These are phyloP conservation scores for Mesoclemmys tuberculata DNA, from an alignment of 2,113 vertebrate genomes.

Conservation along the genomic window DNA sequence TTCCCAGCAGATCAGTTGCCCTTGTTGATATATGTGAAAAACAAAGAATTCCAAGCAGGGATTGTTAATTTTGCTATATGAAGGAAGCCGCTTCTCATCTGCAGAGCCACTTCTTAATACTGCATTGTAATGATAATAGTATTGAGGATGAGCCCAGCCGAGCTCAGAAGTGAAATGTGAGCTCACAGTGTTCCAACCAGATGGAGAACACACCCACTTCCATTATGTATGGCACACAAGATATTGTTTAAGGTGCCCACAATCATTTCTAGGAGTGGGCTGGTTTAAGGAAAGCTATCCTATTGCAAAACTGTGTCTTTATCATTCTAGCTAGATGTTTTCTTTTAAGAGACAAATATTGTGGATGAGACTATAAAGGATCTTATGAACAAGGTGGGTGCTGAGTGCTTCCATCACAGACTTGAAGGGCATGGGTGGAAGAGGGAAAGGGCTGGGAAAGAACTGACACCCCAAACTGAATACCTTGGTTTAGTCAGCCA, in stretches of 20 bases:
- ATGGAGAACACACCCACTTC: slow-evolving; percentile 73
- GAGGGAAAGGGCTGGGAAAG: background rate
- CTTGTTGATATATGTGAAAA: background rate
- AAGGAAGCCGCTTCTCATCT: background rate
- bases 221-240: slow-evolving; percentile 72
- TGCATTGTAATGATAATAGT: background rate
- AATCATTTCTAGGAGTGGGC: slow-evolving; percentile 52
- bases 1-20: background rate
- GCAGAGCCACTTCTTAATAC: background rate
- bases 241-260: slow-evolving; percentile 52
- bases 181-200: slow-evolving; percentile 34
- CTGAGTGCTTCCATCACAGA: background rate
- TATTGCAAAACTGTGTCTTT: slow-evolving; percentile 5
- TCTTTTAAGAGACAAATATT: background rate
- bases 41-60: background rate
- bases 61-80: background rate
- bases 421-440: background rate
- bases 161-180: background rate
- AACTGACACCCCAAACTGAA: rapidly evolving
- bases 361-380: background rate
- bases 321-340: background rate
- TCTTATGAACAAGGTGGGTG: background rate
- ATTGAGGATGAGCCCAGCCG: slow-evolving; percentile 7
- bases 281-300: slow-evolving; percentile 37
- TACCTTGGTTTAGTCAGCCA: background rate